Evolutionary conservation across 1,140 invertebrate species (phyloP).

Genomic region (Reticulitermes speratus): DNA sequence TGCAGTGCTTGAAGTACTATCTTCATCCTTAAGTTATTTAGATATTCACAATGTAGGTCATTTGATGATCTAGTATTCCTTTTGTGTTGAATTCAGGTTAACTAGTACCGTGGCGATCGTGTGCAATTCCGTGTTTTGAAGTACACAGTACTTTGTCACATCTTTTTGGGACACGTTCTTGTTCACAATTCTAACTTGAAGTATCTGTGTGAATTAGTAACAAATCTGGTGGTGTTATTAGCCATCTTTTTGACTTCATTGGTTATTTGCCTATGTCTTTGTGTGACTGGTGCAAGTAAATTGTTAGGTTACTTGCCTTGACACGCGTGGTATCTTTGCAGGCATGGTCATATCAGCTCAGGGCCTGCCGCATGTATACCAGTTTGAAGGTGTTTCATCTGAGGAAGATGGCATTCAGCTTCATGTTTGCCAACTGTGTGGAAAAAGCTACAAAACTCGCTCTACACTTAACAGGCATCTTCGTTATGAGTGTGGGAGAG

Average conservation of each 20-base stretch:
- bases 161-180: background rate
- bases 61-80: too few relatives aligned
- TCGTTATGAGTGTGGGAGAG: constrained; percentile 47
- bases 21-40: background rate
- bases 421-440: constrained; percentile 50
- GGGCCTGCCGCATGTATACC: constrained; percentile 2
- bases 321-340: constrained; percentile 17
- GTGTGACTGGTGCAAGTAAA: background rate
- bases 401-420: constrained; percentile 34
- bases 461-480: constrained; percentile 50
- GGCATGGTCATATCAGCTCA: background rate
- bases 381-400: constrained; percentile 32
- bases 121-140: background rate
- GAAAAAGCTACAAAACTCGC: constrained; percentile 49
- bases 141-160: background rate
- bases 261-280: background rate
- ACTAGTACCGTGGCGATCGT: too few relatives aligned
- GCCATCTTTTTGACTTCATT: background rate
- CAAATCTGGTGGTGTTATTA: background rate
- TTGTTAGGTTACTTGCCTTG: background rate
- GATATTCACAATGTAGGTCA: background rate
- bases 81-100: too few relatives aligned
- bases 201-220: background rate
- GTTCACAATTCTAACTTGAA: background rate
- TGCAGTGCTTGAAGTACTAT: background rate